Percentiles rank a stretch among this genome's conserved stretches.
phyloP scores from a whole-genome alignment of 1,140 invertebrate species.

The Drosophila bipectinata region DNA sequence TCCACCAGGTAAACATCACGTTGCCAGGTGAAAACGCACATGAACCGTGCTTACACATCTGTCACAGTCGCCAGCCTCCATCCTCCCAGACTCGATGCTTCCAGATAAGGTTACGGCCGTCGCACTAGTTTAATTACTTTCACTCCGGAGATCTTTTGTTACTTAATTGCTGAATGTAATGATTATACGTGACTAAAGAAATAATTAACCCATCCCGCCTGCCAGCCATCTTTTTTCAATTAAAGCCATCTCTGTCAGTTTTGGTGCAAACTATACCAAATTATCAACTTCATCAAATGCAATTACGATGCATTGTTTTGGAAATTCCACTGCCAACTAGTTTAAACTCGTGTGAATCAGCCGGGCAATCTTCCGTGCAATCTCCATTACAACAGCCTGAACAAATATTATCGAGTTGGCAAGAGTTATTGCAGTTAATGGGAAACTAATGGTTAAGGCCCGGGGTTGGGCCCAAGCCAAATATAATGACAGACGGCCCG shows the following conservation, averaged over 20 bases:
- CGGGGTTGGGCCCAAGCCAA: slow-evolving; percentile 18
- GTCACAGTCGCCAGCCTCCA: slow-evolving; percentile 22
- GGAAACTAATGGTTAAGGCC: slow-evolving; percentile 28
- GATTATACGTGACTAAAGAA: slow-evolving; percentile 22
- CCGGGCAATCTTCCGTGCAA: slow-evolving; percentile 21
- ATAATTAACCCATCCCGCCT: slow-evolving; percentile 1
- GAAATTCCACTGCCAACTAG: slow-evolving; percentile 5
- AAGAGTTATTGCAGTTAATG: slow-evolving; percentile 29
- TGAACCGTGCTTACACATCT: slow-evolving; percentile 42
- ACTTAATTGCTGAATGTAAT: slow-evolving; percentile 29
- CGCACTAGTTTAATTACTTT: slow-evolving; percentile 44
- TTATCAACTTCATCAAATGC: slow-evolving; percentile 6
- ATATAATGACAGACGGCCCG: slow-evolving; percentile 34
- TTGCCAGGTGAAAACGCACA: slow-evolving; percentile 50
- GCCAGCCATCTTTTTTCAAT: neutral
- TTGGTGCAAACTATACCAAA: slow-evolving; percentile 2
- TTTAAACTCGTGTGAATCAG: slow-evolving; percentile 20
- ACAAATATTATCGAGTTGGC: slow-evolving; percentile 23
- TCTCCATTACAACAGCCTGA: slow-evolving; percentile 20
- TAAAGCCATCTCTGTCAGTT: neutral
- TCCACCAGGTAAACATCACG: slow-evolving; percentile 11
- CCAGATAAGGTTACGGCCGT: slow-evolving; percentile 43
- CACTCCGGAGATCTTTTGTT: slow-evolving; percentile 19
- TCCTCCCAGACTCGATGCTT: slow-evolving; percentile 35
- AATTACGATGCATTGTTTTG: slow-evolving; percentile 1